Base-by-base conservation (phyloP, 2,797 vertebrate species). In the Etheostoma nigrum region DNA sequence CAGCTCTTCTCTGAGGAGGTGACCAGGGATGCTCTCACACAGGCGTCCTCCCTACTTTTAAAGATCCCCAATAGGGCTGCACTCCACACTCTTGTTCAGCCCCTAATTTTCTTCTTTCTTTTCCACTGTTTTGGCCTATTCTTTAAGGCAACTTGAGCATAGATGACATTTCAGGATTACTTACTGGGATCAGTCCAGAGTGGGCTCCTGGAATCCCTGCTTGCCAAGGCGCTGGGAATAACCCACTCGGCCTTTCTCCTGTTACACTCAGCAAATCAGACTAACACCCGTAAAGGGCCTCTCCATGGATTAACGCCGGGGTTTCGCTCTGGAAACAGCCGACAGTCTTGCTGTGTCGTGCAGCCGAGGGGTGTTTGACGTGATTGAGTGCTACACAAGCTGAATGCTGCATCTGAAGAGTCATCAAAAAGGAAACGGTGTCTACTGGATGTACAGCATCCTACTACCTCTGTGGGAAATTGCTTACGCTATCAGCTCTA, bases 131-230 rank as follows among this genome's bases (percentile, higher is more conserved):
- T 64, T n/a, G 55, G 60, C 68, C 75, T 52, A 47, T 83, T 86
- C 78, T 72, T 90, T 72, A 51, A 71, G 72, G 72, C 85, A 86
- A 86, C 86, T 88, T 83, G 70, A 87, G 78, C 87, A 68, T 83
- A 83, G 82, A 88, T 86, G 82, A 83, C 81, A 84, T 88, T 88
- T 84, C 84, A 84, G 85, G 81, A 74, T 83, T 79, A 76, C 82
- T 88, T 85, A 78, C 72, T 30, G 55, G 82, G 52, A 85, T 85
- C 64, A 78, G 67, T 40, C 71, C 42, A 66, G 78, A 78, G 52
- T 67, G 64, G 73, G 53, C 74, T 83, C 36, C 66, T 64, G 74
- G 81, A 87, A 82, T 79, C 73, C 73, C 70, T 36, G 14, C 57
- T 12, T 40, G 63, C 57, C 55, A 44, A 45, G n/a, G 42, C 45